These are phyloP conservation scores for Tachycineta bicolor DNA, from an alignment of 2,113 vertebrate species.

Conservation along the genomic window DNA sequence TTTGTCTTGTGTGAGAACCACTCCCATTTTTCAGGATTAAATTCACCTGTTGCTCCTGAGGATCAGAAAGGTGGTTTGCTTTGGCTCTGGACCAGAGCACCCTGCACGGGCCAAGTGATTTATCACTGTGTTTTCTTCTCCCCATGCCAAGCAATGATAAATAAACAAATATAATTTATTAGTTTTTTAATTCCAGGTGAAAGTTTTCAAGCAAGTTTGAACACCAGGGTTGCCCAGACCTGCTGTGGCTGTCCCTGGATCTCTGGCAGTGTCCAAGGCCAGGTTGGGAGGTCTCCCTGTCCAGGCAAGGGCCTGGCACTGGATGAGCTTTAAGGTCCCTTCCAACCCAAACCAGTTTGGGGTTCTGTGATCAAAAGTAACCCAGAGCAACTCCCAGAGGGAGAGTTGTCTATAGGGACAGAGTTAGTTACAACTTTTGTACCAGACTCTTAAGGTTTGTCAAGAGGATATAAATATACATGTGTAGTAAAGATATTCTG, in stretches of 20 bases:
- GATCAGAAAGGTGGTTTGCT: not conserved
- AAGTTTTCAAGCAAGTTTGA: not conserved
- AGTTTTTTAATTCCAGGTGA: not conserved
- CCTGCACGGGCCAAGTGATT: not conserved
- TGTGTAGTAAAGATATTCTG: not conserved
- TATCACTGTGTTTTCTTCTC: not conserved
- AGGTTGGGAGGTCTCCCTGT: not conserved
- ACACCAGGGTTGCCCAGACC: not conserved
- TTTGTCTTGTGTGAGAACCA: not conserved
- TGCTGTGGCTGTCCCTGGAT: not conserved
- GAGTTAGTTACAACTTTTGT: accelerated
- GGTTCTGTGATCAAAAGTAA: not conserved
- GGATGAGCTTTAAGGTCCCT: not conserved
- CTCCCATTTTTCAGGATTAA: not conserved
- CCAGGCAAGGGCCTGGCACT: not conserved
- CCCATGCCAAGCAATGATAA: not conserved
- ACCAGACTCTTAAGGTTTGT: not conserved
- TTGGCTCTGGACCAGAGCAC: not conserved
- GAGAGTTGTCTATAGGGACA: not conserved
- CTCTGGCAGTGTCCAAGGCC: not conserved
- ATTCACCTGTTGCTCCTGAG: not conserved
- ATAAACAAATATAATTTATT: not conserved
- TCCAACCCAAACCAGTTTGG: not conserved
- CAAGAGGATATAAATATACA: too few species aligned
- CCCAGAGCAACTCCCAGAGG: not conserved